Evolutionary conservation across 2,113 vertebrate genomes (phyloP).

Genomic region (Uria lomvia): DNA sequence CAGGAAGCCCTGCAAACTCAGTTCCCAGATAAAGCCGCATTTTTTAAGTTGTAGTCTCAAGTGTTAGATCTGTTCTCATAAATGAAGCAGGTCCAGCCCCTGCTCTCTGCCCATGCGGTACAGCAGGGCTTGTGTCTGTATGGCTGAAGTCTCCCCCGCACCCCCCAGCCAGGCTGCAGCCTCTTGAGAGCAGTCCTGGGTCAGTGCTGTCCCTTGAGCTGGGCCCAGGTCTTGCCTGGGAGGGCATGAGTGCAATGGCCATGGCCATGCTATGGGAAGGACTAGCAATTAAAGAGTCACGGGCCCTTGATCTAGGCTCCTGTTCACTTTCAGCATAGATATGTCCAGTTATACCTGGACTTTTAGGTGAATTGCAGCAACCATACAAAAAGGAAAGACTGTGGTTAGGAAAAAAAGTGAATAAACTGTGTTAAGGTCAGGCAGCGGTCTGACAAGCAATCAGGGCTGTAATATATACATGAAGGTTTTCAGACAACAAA

Average conservation of each 20-base stretch:
- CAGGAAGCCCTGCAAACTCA: neutral
- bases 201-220: neutral
- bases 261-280: neutral
- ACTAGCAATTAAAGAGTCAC: no score
- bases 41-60: neutral
- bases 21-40: fast-evolving
- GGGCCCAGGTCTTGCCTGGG: neutral
- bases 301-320: neutral
- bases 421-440: neutral
- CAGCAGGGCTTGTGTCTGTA: neutral
- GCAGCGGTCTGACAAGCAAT: neutral
- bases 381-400: neutral
- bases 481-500: neutral
- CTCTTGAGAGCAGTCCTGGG: neutral
- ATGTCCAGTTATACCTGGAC: neutral
- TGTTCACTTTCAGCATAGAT: neutral
- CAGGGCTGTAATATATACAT: neutral
- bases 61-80: neutral
- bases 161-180: neutral
- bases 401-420: neutral
- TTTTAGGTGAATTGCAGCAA: neutral
- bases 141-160: neutral
- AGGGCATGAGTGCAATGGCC: neutral
- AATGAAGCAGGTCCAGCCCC: fast-evolving
- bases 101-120: neutral